phyloP scores from a whole-genome alignment of 2,888 invertebrate genomes.

The Corythucha ciliata region DNA sequence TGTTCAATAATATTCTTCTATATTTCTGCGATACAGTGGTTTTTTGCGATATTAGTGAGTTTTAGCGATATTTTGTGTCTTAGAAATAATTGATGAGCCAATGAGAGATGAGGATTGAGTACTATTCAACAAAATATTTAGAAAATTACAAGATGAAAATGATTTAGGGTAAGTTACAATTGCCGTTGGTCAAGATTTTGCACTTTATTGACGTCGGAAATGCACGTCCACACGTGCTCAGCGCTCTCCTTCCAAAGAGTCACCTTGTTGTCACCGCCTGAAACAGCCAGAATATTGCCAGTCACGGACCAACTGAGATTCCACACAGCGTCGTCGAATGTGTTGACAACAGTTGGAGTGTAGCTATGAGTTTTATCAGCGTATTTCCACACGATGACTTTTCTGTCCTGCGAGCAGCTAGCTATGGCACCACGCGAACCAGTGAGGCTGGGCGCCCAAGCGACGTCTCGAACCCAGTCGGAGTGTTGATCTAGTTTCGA shows the following conservation, averaged over 20 bases:
- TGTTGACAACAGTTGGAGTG: slow-evolving; percentile 77
- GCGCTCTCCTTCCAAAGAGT: slow-evolving; percentile 84
- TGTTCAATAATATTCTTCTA: too few relatives aligned
- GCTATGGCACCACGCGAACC: slow-evolving; percentile 85
- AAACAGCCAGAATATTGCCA: slow-evolving; percentile 93
- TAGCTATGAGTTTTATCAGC: slow-evolving; percentile 74
- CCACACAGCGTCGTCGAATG: slow-evolving; percentile 98
- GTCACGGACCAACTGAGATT: slow-evolving; percentile 98
- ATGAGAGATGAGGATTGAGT: too few relatives aligned
- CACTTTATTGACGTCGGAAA: slow-evolving; percentile 54
- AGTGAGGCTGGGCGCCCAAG: slow-evolving; percentile 94
- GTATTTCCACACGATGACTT: slow-evolving; percentile 78
- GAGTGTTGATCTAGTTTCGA: slow-evolving; percentile 90
- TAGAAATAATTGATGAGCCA: too few relatives aligned
- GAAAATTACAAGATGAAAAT: too few relatives aligned
- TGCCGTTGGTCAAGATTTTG: slow-evolving; percentile 20
- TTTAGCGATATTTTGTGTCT: too few relatives aligned
- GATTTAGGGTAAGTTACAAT: too few relatives aligned
- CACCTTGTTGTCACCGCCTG: slow-evolving; percentile 97
- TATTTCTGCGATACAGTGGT: too few relatives aligned
- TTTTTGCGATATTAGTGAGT: too few relatives aligned
- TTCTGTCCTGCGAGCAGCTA: slow-evolving; percentile 86
- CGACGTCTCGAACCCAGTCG: slow-evolving; percentile 98
- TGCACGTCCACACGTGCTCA: slow-evolving; percentile 87
- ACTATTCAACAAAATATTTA: too few relatives aligned